phyloP scores from a whole-genome alignment of 2,888 invertebrate species.

The Pycnomerus fuliginosus region DNA sequence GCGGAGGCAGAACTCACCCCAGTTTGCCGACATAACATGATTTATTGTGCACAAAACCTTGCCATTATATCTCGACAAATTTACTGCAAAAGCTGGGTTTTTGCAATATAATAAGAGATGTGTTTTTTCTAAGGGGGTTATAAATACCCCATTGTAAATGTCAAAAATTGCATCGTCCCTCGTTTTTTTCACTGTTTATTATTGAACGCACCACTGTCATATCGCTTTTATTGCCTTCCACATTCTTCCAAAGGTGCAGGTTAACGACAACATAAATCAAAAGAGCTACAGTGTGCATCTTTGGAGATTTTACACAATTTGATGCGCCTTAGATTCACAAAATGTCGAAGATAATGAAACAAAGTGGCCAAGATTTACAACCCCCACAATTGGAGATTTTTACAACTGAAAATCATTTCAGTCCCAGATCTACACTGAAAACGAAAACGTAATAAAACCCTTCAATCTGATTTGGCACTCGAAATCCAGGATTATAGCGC shows the following conservation, averaged over 20 bases:
- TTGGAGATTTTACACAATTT: too few species aligned
- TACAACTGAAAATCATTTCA: too few species aligned
- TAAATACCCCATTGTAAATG: slow-evolving; percentile 21
- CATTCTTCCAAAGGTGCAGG: slow-evolving; percentile 4
- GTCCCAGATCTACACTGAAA: too few species aligned
- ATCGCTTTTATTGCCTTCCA: slow-evolving; percentile 27
- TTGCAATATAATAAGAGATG: slow-evolving; percentile 2
- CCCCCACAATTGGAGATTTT: too few species aligned
- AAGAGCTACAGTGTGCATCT: slow-evolving; percentile 10
- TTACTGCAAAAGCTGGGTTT: background rate
- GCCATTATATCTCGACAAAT: slow-evolving; percentile 5
- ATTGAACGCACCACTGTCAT: slow-evolving; percentile 29
- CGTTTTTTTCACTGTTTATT: slow-evolving; percentile 30
- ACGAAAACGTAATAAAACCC: too few species aligned
- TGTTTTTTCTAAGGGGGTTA: background rate
- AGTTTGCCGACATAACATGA: slow-evolving; percentile 38
- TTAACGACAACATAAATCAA: slow-evolving; percentile 17
- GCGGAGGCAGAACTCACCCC: slow-evolving; percentile 29
- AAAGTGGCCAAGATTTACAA: too few species aligned
- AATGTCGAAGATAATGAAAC: too few species aligned
- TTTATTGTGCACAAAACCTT: slow-evolving; percentile 41
- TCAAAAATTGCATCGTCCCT: slow-evolving; percentile 23
- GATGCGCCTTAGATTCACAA: too few species aligned
- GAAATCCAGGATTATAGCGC: too few species aligned
- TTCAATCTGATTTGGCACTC: too few species aligned